These are phyloP conservation scores for Drosophila saltans DNA, from an alignment of 1,140 invertebrate genomes.

Conservation along the genomic window DNA sequence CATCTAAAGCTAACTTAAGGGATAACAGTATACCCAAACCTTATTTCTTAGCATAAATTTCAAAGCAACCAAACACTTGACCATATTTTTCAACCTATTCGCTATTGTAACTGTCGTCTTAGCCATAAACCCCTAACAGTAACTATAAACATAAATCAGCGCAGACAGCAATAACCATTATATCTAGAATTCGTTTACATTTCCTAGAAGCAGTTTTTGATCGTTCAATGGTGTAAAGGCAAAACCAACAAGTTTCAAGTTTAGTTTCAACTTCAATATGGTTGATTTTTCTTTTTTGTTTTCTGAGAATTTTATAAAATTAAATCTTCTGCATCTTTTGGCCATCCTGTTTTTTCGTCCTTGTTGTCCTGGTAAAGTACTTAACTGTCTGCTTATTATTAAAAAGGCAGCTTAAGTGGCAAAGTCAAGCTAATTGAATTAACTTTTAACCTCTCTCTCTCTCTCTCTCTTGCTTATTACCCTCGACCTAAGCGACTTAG, in stretches of 20 bases:
- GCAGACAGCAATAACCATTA: neutral
- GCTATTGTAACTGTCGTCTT: too few relatives aligned
- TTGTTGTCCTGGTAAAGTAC: conserved; percentile 62
- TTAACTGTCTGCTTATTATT: conserved; percentile 78
- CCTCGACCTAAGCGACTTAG: neutral
- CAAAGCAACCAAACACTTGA: too few relatives aligned
- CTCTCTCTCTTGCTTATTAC: conserved; percentile 10
- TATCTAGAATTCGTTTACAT: neutral
- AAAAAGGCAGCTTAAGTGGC: conserved; percentile 79
- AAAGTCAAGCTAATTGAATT: conserved; percentile 80
- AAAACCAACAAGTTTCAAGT: conserved; percentile 42
- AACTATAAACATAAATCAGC: neutral
- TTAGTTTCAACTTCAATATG: conserved; percentile 34
- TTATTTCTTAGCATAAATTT: conserved; percentile 12
- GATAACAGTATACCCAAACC: neutral
- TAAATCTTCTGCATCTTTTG: conserved; percentile 13
- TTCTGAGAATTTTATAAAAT: conserved; percentile 29
- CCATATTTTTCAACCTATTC: neutral
- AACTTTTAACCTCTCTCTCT: conserved; percentile 48
- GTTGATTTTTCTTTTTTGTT: neutral
- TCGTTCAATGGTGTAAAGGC: conserved; percentile 46
- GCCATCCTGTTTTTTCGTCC: neutral
- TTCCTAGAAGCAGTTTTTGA: conserved; percentile 11
- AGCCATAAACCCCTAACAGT: neutral
- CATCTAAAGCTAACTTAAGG: too few relatives aligned